These are phyloP conservation scores for Pseudocheirus occidentalis DNA, from an alignment of 2,797 vertebrate genomes.

Conservation along the genomic window DNA sequence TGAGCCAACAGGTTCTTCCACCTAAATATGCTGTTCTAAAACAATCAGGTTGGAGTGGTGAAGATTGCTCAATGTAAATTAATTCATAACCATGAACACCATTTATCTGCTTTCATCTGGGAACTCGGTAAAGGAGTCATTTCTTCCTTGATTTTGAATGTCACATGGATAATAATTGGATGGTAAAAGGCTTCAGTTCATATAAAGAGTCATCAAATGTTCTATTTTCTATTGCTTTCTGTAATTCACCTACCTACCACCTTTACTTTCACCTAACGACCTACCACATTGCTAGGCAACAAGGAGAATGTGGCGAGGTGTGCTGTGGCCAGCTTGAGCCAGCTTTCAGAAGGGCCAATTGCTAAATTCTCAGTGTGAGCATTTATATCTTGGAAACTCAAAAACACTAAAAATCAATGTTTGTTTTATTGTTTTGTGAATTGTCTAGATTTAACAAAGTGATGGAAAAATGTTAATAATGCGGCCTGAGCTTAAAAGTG, in stretches of 20 bases:
- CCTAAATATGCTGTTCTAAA: not conserved
- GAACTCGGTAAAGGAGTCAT: not conserved
- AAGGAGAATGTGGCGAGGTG: not conserved
- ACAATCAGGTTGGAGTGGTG: not conserved
- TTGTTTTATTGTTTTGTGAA: not conserved
- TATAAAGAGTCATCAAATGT: not conserved
- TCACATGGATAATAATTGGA: not conserved
- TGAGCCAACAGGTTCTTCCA: not conserved
- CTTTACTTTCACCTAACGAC: not conserved
- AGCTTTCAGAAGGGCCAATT: not conserved
- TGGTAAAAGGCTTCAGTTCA: not conserved
- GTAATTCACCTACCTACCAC: not conserved
- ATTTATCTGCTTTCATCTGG: not conserved
- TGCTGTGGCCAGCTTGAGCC: not conserved
- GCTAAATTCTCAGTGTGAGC: not conserved
- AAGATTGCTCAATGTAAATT: not conserved
- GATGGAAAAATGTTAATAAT: not conserved
- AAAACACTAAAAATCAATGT: not conserved
- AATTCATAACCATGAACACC: not conserved
- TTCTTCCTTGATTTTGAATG: not conserved
- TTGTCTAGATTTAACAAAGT: not conserved
- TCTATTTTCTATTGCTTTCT: not conserved
- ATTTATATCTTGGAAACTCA: not conserved
- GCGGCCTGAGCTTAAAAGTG: not conserved
- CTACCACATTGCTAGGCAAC: not conserved